Base-by-base conservation (phyloP, 2,113 vertebrate species). In the Delphinus delphis region DNA sequence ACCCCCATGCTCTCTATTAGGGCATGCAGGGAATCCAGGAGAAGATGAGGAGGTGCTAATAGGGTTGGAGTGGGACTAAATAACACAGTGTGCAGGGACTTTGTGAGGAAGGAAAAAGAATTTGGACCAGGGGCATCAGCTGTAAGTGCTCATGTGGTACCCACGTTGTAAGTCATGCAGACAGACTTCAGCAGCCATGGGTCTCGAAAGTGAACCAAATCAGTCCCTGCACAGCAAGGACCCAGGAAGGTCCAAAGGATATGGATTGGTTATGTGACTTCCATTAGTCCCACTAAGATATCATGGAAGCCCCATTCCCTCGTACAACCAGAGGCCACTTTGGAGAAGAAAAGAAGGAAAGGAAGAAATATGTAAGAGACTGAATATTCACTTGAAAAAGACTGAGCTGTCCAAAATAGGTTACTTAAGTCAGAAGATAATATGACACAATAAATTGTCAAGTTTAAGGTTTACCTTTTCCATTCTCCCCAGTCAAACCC, bases 351-450 rank as follows among this genome's bases (percentile, higher is more conserved):
- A 71, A 26, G 5, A 3, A 10, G 4, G 15, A 86, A 33, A 55
- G 14, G 36, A 87, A 55, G 31, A 86, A 67, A 80, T 21, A 81
- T 4, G 14, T 17, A 77, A 47, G 70, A 88, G 10, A 85, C 0
- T 53, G 13, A 71, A 93, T 85, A 81, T 31, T 96, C 44, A 70
- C 28, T 77, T 87, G 50, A 44, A 89, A 96, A 86, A 70, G 33
- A 73, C 15, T 1, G 14, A 65, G 18, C 3, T n/a, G 47, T 26
- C 11, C 74, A 93, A 85, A 92, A 74, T 10, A 83, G n/a, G 23
- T 74, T 73, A 60, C 44, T 65, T 23, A 79, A 44, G 33, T 82
- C 23, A 65, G 71, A 93, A 93, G 55, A 95, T 33, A 89, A 68
- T 86, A 23, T 83, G 65, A 81, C 47, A 31, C 8, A 14, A 41